Evolutionary conservation across 2,797 vertebrate species (phyloP).

Genomic region (Sardinella longiceps): DNA sequence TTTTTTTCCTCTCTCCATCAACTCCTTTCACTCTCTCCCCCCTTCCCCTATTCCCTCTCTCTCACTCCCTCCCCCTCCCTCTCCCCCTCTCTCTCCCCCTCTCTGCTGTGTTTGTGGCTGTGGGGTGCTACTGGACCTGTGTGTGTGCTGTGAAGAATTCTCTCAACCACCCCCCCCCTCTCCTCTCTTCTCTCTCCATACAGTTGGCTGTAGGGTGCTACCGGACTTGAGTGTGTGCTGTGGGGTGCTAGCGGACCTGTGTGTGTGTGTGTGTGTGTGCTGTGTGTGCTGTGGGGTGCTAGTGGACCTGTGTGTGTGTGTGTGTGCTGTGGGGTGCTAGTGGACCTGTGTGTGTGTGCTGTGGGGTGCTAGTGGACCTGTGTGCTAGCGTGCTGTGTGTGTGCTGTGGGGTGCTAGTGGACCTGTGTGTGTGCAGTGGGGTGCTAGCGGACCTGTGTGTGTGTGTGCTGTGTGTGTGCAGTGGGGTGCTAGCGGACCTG

Average conservation of each 20-base stretch:
- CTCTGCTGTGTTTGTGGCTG: too few relatives aligned
- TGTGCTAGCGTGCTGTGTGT: slow-evolving; percentile 70
- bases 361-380: slow-evolving; percentile 61
- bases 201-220: slow-evolving; percentile 57
- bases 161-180: not conserved
- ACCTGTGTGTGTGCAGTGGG: slow-evolving; percentile 58
- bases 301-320: slow-evolving; percentile 68
- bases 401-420: too few relatives aligned
- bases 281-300: slow-evolving; percentile 56
- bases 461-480: too few relatives aligned
- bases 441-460: slow-evolving; percentile 64
- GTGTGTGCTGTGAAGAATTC: too few relatives aligned
- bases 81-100: too few relatives aligned
- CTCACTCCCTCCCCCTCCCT: too few relatives aligned
- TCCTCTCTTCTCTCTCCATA: slow-evolving; percentile 48
- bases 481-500: too few relatives aligned
- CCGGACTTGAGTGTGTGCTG: slow-evolving; percentile 62
- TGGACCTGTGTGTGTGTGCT: too few relatives aligned
- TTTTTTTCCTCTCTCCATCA: not conserved
- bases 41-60: not conserved
- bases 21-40: not conserved
- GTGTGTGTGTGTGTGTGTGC: slow-evolving; percentile 69
- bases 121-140: too few relatives aligned
- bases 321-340: too few relatives aligned
- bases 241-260: slow-evolving; percentile 61